Conservation (phyloP, 2,113 vertebrate species). For the Aspidoscelis tigris region DNA sequence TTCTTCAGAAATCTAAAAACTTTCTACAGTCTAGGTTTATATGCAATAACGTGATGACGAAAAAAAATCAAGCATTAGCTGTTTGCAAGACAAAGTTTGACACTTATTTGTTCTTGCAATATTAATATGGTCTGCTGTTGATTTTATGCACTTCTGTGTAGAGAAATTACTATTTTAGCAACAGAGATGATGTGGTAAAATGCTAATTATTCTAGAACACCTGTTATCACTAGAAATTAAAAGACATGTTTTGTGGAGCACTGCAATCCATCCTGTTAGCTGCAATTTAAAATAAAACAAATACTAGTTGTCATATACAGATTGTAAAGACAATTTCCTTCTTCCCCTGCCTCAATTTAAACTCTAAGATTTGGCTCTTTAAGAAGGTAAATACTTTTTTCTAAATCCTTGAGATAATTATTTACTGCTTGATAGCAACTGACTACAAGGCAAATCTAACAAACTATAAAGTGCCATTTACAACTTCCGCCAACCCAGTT, state of each 20-base stretch:
- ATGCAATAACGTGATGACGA: conserved; percentile 26
- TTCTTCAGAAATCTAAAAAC: background rate
- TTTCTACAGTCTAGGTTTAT: background rate
- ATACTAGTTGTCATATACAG: background rate
- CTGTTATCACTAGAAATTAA: background rate
- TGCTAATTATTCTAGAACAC: background rate
- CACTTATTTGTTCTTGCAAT: background rate
- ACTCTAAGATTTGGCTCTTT: background rate
- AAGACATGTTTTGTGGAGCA: background rate
- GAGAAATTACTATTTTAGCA: background rate
- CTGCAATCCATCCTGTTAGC: background rate
- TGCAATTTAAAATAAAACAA: conserved; percentile 10
- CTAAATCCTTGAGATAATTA: background rate
- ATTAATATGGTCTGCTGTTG: background rate
- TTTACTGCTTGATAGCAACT: background rate
- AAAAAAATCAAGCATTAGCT: background rate
- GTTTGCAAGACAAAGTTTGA: conserved; percentile 31
- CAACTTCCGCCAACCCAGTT: background rate
- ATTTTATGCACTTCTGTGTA: background rate
- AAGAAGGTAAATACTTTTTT: background rate
- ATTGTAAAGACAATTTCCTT: background rate
- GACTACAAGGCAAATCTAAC: background rate
- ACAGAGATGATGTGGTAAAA: conserved; percentile 2
- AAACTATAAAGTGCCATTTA: background rate
- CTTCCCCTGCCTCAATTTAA: background rate